Evolutionary conservation across 2,888 invertebrate genomes (phyloP), one percentile per base, ranked within the genome.

Genomic region (Rhamphomyia laevipes): DNA sequence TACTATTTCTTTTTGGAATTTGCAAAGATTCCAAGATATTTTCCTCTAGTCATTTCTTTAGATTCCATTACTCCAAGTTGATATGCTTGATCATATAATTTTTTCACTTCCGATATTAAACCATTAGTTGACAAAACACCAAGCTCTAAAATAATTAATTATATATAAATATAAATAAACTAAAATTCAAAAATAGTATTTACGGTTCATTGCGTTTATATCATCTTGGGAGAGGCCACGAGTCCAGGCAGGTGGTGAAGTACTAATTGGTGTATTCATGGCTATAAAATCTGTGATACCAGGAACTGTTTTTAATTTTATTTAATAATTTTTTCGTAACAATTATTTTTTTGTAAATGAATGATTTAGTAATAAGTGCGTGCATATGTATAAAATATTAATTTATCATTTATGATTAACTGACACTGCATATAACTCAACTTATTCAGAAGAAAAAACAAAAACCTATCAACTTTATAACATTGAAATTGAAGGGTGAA

Each of bases 41-140:
- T 93, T 38, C 94, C 95, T 59, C 95, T 74, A 0, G 94, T 94
- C 86, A 96, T 91, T 74, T 96, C 95, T 67, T 91, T 90, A 0
- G 93, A 86, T 73, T 97, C 96, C 65, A 94, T 93, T 15, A 92
- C 74, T 4, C 95, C 96, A 30, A 99, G 73, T 62, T 92, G 89
- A 68, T 95, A 97, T 1, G 96, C 93, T 52, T 88, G 77, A 64
- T 96, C 94, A 65, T 96, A 94, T 15, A 97, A 74, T 63, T 90
- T 88, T 67, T 91, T 88, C 1, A 97, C 90, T 77, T 95, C 95
- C 61, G 89, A 83, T 59, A 96, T 85, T 27, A 97, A 73, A 54
- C 86, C 86, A 53, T 87, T 81, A 47, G 88, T 83, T 10, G 90
- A 80, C 46, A 95, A 65, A 11, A 79, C 71, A 18, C 84, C 82